phyloP scores from a whole-genome alignment of 2,888 invertebrate species.

The Callinectes sapidus region DNA sequence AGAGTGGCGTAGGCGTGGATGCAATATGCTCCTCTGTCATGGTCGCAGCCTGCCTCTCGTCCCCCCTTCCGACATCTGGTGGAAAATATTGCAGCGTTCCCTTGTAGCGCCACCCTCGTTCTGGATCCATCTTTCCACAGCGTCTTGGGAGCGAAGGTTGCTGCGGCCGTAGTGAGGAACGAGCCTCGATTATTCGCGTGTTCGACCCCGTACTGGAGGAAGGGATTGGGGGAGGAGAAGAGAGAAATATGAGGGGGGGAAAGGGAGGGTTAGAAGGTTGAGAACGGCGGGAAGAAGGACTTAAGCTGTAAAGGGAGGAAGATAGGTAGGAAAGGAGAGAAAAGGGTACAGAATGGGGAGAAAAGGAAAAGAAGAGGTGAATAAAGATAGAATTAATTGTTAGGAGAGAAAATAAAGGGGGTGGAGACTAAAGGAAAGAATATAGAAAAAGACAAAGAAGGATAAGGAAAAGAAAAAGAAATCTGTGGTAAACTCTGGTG shows the following conservation, averaged over 20 bases:
- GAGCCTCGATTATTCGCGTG: constrained; percentile 16
- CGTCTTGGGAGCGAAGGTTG: constrained; percentile 28
- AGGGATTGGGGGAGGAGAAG: neutral
- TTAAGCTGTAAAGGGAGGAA: neutral
- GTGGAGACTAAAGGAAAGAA: no score
- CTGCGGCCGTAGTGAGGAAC: neutral
- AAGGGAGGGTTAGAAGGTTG: neutral
- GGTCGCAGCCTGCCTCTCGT: constrained; percentile 19
- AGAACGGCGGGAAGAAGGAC: neutral
- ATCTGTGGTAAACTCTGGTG: no score
- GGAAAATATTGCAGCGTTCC: constrained; percentile 9
- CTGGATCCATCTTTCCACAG: neutral
- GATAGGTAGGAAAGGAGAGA: neutral
- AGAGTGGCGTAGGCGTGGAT: no score
- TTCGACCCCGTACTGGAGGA: neutral
- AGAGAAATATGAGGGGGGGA: neutral
- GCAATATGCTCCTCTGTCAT: neutral
- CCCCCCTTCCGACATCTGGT: neutral
- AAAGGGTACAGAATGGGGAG: neutral
- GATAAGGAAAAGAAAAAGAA: no score
- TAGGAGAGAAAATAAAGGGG: neutral
- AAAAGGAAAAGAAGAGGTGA: neutral
- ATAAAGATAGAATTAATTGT: neutral
- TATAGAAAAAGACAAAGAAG: no score
- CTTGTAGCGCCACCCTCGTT: neutral